Conservation (phyloP, 2,888 invertebrate genomes). For the Eupithecia centaureata region DNA sequence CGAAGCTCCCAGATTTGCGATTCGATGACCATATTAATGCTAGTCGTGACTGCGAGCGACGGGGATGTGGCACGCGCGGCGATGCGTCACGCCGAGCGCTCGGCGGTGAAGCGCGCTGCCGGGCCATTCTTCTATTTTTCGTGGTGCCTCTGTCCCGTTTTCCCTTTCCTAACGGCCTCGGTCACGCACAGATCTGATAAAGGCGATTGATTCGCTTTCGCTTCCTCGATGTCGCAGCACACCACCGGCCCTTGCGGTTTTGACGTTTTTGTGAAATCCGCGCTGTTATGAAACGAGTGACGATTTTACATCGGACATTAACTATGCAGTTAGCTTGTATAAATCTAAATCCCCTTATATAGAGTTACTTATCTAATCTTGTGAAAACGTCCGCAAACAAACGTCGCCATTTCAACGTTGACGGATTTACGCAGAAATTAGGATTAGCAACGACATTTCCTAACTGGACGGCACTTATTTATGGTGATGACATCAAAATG, state of each 20-base stretch:
- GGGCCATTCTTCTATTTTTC: slow-evolving; percentile 73
- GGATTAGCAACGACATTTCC: slow-evolving; percentile 22
- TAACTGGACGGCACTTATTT: slow-evolving; percentile 42
- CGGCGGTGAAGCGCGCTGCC: slow-evolving; percentile 67
- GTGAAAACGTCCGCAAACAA: slow-evolving; percentile 36
- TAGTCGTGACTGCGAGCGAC: slow-evolving; percentile 66
- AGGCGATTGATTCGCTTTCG: slow-evolving; percentile 82
- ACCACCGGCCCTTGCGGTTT: slow-evolving; percentile 71
- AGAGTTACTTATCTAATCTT: slow-evolving; percentile 45
- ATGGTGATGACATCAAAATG: slow-evolving; percentile 31
- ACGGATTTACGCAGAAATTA: slow-evolving; percentile 42
- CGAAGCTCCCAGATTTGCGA: slow-evolving; percentile 57
- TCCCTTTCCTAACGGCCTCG: slow-evolving; percentile 79
- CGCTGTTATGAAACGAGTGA: slow-evolving; percentile 52
- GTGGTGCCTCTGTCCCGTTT: slow-evolving; percentile 73
- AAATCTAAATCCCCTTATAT: slow-evolving; percentile 40
- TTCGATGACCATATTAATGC: slow-evolving; percentile 61
- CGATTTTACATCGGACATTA: slow-evolving; percentile 39
- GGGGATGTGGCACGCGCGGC: slow-evolving; percentile 66
- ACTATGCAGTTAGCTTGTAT: slow-evolving; percentile 29
- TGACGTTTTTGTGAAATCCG: slow-evolving; percentile 61
- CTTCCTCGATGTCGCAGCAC: slow-evolving; percentile 68
- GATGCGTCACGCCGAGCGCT: slow-evolving; percentile 60
- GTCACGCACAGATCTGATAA: slow-evolving; percentile 77
- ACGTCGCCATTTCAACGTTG: slow-evolving; percentile 43